These are phyloP conservation scores for Carassius auratus DNA, from an alignment of 2,113 vertebrate genomes.

Conservation along the genomic window DNA sequence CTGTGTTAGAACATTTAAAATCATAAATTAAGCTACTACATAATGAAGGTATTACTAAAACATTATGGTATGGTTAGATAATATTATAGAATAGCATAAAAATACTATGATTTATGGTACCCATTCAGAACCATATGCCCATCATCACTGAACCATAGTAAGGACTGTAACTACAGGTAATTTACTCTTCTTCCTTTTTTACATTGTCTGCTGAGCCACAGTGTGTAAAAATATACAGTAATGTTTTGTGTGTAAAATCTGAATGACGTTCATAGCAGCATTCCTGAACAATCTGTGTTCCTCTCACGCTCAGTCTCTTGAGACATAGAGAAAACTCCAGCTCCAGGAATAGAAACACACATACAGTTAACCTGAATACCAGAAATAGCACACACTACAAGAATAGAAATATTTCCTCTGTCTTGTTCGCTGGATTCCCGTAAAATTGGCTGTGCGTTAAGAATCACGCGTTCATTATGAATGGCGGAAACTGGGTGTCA, in stretches of 20 bases:
- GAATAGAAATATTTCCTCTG: constrained; percentile 54
- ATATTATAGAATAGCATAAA: neutral
- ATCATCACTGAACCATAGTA: neutral
- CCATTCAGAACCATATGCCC: neutral
- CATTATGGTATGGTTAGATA: neutral
- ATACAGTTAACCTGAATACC: neutral
- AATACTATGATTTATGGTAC: neutral
- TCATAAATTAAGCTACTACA: too few species aligned
- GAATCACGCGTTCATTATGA: neutral
- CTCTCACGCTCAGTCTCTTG: constrained; percentile 28
- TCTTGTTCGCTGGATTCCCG: constrained; percentile 49
- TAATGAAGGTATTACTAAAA: neutral
- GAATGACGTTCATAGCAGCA: constrained; percentile 46
- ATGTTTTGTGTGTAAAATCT: neutral
- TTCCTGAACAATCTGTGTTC: constrained; percentile 45
- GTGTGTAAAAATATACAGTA: neutral
- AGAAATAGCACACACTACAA: constrained; percentile 48
- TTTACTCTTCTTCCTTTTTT: neutral
- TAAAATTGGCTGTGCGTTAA: constrained; percentile 41
- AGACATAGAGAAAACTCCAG: constrained; percentile 34
- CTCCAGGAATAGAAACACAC: constrained; percentile 14
- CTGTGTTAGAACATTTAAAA: too few species aligned
- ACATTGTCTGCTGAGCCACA: constrained; percentile 10
- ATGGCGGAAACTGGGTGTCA: neutral
- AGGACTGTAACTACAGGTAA: neutral